Evolutionary conservation across 2,888 invertebrate genomes (phyloP).

Genomic region (Carcina quercana): DNA sequence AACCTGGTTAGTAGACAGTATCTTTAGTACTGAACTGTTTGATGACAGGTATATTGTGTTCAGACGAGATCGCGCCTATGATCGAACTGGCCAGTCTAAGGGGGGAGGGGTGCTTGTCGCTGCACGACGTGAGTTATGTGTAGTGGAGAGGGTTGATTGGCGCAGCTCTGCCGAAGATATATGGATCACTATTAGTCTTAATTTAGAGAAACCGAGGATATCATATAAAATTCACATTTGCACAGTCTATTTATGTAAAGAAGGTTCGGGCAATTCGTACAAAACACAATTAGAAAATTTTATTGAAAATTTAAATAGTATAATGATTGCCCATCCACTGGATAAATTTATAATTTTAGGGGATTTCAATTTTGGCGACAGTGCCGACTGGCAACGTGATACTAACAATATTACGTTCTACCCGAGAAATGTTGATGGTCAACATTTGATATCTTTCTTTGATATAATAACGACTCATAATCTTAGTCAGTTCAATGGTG

Average conservation of each 20-base stretch:
- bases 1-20: constrained; percentile 8
- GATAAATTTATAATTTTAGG: constrained; percentile 6
- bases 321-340: neutral
- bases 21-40: constrained; percentile 8
- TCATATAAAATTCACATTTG: constrained; percentile 3
- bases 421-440: too few species aligned
- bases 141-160: neutral
- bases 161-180: constrained; percentile 2
- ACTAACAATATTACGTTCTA: too few species aligned
- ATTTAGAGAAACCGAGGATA: neutral
- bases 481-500: constrained; percentile 14
- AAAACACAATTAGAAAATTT: constrained; percentile 1
- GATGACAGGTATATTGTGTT: constrained; percentile 10
- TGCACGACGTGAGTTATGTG: neutral
- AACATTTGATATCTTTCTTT: too few species aligned
- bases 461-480: neutral
- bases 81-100: neutral
- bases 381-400: neutral
- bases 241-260: constrained; percentile 1
- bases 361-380: constrained; percentile 2
- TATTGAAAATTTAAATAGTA: neutral
- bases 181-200: too few species aligned
- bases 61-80: constrained; percentile 10
- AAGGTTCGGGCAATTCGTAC: neutral
- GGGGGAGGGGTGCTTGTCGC: constrained; percentile 7